A percentile compares a stretch with the other conserved stretches of the same genome.
Conservation (phyloP, 2,888 invertebrate genomes). For the Colostygia pectinataria region DNA sequence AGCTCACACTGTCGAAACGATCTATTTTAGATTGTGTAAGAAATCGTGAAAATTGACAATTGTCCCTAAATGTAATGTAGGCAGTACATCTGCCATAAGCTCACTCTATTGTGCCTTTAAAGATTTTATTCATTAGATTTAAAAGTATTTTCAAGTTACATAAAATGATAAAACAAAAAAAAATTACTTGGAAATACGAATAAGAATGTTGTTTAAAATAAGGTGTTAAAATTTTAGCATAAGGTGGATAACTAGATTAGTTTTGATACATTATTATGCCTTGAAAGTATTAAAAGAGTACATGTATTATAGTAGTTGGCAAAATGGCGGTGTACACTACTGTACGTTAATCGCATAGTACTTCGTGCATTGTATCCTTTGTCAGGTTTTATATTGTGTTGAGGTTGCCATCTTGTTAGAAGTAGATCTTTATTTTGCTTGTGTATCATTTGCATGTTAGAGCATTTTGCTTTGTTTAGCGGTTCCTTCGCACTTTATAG, state of each 20-base stretch:
- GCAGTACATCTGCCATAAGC: constrained; percentile 71
- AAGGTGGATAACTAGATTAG: constrained; percentile 63
- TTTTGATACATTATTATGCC: constrained; percentile 66
- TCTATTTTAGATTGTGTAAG: constrained; percentile 49
- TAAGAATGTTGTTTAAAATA: constrained; percentile 44
- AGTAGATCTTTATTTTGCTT: constrained; percentile 45
- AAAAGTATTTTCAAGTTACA: constrained; percentile 18
- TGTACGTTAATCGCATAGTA: constrained; percentile 79
- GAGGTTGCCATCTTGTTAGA: constrained; percentile 48
- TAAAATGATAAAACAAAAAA: constrained; percentile 17
- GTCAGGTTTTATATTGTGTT: constrained; percentile 54
- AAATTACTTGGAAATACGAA: constrained; percentile 37
- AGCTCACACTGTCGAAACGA: constrained; percentile 37
- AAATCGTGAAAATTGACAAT: constrained; percentile 51
- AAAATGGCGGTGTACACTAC: constrained; percentile 75
- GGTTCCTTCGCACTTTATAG: constrained; percentile 28
- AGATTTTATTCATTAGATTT: constrained; percentile 43
- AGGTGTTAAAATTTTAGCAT: constrained; percentile 64
- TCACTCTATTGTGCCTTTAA: constrained; percentile 70
- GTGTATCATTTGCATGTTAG: constrained; percentile 38
- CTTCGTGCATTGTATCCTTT: constrained; percentile 75
- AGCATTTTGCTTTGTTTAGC: constrained; percentile 30
- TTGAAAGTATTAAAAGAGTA: constrained; percentile 79
- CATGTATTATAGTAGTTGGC: constrained; percentile 69
- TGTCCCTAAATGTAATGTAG: constrained; percentile 57